Evolutionary conservation across 1,140 invertebrate species (phyloP).

Genomic region (Meteorus sp.): DNA sequence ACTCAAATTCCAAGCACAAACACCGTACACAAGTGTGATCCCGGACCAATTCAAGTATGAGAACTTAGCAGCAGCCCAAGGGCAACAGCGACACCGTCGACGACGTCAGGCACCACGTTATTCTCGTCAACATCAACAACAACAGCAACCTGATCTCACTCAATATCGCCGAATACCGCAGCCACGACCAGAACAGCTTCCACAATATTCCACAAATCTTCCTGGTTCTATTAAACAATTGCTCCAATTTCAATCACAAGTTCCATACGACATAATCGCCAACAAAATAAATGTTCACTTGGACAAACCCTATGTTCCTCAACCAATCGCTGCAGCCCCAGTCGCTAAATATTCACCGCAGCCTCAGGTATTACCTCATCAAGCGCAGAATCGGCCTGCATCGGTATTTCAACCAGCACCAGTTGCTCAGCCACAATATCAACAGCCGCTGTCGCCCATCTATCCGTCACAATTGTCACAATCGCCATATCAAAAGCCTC

Average conservation of each 20-base stretch:
- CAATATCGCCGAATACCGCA: conserved; percentile 42
- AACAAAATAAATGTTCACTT: conserved; percentile 45
- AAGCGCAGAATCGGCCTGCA: conserved; percentile 34
- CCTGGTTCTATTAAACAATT: conserved; percentile 44
- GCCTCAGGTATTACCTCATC: conserved; percentile 6
- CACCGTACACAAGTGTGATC: conserved; percentile 52
- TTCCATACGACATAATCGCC: conserved; percentile 53
- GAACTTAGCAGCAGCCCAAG: not conserved
- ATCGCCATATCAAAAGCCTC: conserved; percentile 24
- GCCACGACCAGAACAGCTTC: conserved; percentile 38
- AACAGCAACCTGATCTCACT: conserved; percentile 25
- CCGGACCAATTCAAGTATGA: conserved; percentile 54
- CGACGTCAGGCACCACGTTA: conserved; percentile 34
- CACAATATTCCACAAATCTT: conserved; percentile 50
- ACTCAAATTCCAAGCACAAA: conserved; percentile 50
- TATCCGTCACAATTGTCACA: not conserved
- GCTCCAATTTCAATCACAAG: conserved; percentile 48
- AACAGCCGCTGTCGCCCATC: not conserved
- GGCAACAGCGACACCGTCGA: conserved; percentile 30
- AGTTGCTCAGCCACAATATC: conserved; percentile 4
- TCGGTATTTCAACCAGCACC: not conserved
- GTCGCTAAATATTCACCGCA: conserved; percentile 6
- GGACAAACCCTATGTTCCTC: conserved; percentile 51
- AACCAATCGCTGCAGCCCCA: conserved; percentile 33
- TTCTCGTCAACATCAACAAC: conserved; percentile 23